A percentile compares a stretch with the other conserved stretches of the same genome.
These are phyloP conservation scores for Typhlomys cinereus DNA, from an alignment of 2,113 vertebrate genomes.

Conservation along the genomic window DNA sequence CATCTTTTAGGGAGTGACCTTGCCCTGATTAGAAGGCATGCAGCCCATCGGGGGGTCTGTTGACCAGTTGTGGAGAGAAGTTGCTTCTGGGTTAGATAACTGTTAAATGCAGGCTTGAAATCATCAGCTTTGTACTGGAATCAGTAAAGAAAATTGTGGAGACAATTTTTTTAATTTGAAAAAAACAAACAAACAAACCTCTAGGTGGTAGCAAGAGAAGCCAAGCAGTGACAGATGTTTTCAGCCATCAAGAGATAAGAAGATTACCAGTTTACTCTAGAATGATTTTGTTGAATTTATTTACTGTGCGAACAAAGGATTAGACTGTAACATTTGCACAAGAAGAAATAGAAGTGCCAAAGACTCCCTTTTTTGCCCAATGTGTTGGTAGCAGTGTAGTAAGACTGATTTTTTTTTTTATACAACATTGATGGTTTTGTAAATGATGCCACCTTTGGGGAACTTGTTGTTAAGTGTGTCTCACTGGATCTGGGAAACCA, in stretches of 20 bases:
- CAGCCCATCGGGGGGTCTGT: background rate
- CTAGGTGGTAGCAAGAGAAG: background rate
- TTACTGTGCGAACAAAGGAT: background rate
- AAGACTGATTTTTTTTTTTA: background rate
- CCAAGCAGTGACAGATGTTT: slow-evolving; percentile 2
- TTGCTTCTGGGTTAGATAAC: background rate
- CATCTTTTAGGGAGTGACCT: background rate
- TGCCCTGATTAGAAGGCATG: background rate
- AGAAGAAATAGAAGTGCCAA: background rate
- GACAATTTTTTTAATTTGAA: too few relatives aligned
- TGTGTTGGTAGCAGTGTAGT: background rate
- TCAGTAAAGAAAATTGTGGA: background rate
- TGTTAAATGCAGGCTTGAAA: background rate
- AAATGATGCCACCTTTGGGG: background rate
- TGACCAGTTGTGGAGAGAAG: background rate
- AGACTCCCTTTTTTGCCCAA: background rate
- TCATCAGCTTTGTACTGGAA: background rate
- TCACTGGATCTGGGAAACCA: background rate
- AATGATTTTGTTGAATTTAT: slow-evolving; percentile 14
- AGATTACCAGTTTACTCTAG: background rate
- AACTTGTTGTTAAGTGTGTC: background rate
- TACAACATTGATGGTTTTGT: background rate
- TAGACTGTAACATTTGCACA: slow-evolving; percentile 25
- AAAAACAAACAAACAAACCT: background rate
- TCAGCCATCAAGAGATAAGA: background rate